A percentile compares a stretch with the other conserved stretches of the same genome.
phyloP scores from a whole-genome alignment of 2,888 invertebrate species.

The Cacoxenus indagator region DNA sequence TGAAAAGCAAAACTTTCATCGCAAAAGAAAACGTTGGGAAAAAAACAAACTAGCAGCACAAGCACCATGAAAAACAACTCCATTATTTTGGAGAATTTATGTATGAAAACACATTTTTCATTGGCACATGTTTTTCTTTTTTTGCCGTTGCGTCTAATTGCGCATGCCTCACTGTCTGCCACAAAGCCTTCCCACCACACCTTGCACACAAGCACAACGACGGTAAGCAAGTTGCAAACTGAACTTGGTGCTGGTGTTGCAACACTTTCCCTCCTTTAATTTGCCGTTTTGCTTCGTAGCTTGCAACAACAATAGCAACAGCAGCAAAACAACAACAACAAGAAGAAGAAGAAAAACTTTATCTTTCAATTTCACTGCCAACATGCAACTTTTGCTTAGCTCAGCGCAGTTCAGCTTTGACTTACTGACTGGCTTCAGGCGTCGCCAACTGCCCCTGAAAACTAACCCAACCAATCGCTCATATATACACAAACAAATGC shows the following conservation, averaged over 20 bases:
- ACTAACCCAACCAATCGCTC: neutral
- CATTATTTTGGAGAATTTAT: neutral
- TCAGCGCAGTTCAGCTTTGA: neutral
- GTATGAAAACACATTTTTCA: slow-evolving; percentile 1
- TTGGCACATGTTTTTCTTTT: neutral
- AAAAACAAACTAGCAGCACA: neutral
- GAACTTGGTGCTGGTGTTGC: neutral
- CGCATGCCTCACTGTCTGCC: neutral
- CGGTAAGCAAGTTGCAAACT: no score
- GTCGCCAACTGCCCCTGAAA: slow-evolving; percentile 2
- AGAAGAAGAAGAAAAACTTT: neutral
- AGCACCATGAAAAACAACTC: neutral
- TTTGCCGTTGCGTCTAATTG: neutral
- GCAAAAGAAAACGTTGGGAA: neutral
- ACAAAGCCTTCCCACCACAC: neutral
- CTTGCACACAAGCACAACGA: no score
- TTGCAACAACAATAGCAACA: neutral
- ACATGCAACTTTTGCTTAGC: neutral
- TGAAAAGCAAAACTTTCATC: neutral
- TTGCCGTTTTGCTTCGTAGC: neutral
- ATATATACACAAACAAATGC: neutral
- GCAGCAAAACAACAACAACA: neutral
- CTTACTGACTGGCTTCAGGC: neutral
- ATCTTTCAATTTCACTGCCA: slow-evolving; percentile 10
- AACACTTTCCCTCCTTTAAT: slow-evolving; percentile 4